These are phyloP conservation scores for Platycnemis pennipes DNA, from an alignment of 2,888 invertebrate genomes.

Conservation along the genomic window DNA sequence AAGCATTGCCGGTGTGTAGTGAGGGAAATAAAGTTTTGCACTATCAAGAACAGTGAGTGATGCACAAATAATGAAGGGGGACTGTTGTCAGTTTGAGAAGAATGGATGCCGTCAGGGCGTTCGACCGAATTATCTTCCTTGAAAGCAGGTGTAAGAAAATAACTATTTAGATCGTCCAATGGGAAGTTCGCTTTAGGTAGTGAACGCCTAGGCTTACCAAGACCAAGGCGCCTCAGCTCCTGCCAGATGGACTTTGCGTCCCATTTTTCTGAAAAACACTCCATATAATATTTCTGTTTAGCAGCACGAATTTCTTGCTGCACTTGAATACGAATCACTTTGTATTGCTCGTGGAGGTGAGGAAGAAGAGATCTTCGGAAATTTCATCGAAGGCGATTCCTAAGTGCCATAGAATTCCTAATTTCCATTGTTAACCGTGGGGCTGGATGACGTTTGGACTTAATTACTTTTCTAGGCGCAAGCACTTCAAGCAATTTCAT, in stretches of 20 bases:
- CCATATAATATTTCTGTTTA: neutral
- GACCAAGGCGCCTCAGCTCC: neutral
- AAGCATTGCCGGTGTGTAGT: neutral
- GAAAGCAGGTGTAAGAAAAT: neutral
- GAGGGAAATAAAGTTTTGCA: neutral
- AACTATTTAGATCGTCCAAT: neutral
- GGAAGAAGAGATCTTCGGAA: neutral
- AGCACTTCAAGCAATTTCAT: too few relatives aligned
- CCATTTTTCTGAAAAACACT: neutral
- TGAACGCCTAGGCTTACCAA: neutral
- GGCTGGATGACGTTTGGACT: too few relatives aligned
- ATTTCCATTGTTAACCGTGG: too few relatives aligned
- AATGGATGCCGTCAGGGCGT: neutral
- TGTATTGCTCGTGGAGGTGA: neutral
- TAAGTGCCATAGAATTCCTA: too few relatives aligned
- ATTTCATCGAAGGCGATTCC: too few relatives aligned
- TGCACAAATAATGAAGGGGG: neutral
- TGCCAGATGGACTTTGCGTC: neutral
- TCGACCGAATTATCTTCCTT: neutral
- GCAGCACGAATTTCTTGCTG: neutral
- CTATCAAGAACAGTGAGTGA: neutral
- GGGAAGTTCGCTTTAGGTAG: neutral
- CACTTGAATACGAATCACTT: neutral
- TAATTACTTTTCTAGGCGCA: too few relatives aligned
- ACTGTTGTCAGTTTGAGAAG: neutral